Evolutionary conservation across 1,140 invertebrate genomes (phyloP).

Genomic region (Ridgeia piscesae): DNA sequence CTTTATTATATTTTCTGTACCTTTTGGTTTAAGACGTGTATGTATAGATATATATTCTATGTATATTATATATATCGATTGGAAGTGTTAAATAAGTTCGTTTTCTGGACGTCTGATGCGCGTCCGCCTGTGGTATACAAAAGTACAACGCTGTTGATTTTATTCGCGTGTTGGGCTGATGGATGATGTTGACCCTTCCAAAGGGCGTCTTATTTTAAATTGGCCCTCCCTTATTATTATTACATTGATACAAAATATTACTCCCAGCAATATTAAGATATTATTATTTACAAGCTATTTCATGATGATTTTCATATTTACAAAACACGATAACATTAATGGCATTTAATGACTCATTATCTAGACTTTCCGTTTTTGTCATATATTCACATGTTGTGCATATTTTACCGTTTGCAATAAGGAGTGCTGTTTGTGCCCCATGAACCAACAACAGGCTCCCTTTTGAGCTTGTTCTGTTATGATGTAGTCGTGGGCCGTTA

Average conservation of each 20-base stretch:
- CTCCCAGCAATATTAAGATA: not conserved
- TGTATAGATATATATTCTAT: not conserved
- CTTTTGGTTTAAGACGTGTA: not conserved
- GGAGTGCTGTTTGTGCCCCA: not conserved
- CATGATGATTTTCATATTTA: conserved; percentile 6
- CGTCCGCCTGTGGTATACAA: not conserved
- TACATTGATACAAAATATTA: not conserved
- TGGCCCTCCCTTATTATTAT: not conserved
- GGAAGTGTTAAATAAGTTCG: not conserved
- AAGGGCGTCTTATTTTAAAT: not conserved
- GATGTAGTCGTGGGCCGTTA: not conserved
- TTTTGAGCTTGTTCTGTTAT: not conserved
- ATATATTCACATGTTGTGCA: not conserved
- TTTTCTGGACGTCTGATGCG: not conserved
- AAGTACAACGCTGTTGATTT: not conserved
- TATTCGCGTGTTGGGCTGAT: not conserved
- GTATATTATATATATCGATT: conserved; percentile 13
- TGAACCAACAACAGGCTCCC: not conserved
- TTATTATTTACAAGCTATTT: conserved; percentile 7
- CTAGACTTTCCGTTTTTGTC: not conserved
- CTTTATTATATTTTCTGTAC: not conserved
- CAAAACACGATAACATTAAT: not conserved
- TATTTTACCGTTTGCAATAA: conserved; percentile 2
- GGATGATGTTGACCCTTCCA: not conserved
- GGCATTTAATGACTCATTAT: not conserved